Conservation (phyloP, 2,888 invertebrate genomes). For the Zygogramma bicolorata region DNA sequence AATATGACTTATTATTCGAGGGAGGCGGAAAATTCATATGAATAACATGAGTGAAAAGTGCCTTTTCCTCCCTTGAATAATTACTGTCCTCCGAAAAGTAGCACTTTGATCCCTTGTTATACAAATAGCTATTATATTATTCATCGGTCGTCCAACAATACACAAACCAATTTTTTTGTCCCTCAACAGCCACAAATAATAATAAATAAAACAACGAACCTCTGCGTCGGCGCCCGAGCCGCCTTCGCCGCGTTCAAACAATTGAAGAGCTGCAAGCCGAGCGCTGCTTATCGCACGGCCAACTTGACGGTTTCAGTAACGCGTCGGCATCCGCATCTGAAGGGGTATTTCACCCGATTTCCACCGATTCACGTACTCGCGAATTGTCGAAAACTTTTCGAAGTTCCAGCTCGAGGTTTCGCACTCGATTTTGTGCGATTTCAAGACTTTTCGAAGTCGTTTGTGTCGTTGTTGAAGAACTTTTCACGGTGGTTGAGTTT, state of each 20-base stretch:
- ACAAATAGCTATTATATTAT: too few relatives aligned
- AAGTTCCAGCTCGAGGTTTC: neutral
- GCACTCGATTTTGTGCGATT: neutral
- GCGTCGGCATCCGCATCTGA: slow-evolving; percentile 35
- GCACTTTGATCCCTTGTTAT: too few relatives aligned
- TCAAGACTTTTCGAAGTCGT: neutral
- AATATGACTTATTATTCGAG: too few relatives aligned
- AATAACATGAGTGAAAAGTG: too few relatives aligned
- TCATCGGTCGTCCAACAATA: neutral
- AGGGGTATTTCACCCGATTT: slow-evolving; percentile 29
- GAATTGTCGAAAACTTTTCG: neutral
- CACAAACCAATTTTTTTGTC: neutral
- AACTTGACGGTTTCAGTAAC: slow-evolving; percentile 32
- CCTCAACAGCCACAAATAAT: neutral
- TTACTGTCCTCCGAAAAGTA: too few relatives aligned
- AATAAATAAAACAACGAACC: neutral
- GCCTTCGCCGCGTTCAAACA: slow-evolving; percentile 28
- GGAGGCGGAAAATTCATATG: too few relatives aligned
- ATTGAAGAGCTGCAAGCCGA: slow-evolving; percentile 31
- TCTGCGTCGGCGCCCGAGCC: slow-evolving; percentile 1
- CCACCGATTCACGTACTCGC: slow-evolving; percentile 22
- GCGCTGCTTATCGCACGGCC: slow-evolving; percentile 28
- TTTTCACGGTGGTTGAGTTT: neutral
- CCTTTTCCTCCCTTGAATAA: too few relatives aligned
- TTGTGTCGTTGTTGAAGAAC: neutral